These are phyloP conservation scores for Cynaeus angustus DNA, from an alignment of 2,888 invertebrate genomes.

Conservation along the genomic window DNA sequence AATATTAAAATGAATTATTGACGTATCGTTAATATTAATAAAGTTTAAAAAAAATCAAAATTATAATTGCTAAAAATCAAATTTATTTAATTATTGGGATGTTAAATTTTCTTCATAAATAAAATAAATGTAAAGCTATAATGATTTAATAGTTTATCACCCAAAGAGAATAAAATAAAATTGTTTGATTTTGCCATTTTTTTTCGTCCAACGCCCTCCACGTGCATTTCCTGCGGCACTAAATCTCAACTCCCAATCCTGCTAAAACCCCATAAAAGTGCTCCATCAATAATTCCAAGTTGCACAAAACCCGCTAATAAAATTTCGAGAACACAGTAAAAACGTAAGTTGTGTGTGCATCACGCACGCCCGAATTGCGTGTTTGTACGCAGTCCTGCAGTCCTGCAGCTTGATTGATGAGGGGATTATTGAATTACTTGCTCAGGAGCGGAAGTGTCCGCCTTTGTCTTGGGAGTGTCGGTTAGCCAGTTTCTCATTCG, in stretches of 20 bases:
- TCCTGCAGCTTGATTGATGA: conserved; percentile 61
- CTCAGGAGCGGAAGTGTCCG: conserved; percentile 65
- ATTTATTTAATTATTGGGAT: no score
- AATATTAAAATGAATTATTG: no score
- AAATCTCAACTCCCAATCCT: background rate
- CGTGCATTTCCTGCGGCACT: background rate
- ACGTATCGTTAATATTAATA: no score
- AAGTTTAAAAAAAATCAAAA: no score
- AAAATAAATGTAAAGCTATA: no score
- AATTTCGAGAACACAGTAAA: background rate
- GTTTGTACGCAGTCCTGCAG: conserved; percentile 33
- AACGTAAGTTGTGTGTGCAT: conserved; percentile 26
- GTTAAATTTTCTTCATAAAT: no score
- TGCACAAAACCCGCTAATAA: background rate
- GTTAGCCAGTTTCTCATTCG: conserved; percentile 62
- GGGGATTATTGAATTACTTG: conserved; percentile 65
- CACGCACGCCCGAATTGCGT: conserved; percentile 44
- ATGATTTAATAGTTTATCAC: no score
- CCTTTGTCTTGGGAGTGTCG: conserved; percentile 68
- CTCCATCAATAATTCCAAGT: background rate
- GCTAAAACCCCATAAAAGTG: conserved; percentile 1
- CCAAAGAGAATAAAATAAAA: no score
- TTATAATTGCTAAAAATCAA: no score
- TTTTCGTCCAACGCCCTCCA: background rate
- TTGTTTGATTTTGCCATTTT: no score